Base-by-base conservation (phyloP, 2,797 vertebrate genomes). In the Sebastes hubbsi region DNA sequence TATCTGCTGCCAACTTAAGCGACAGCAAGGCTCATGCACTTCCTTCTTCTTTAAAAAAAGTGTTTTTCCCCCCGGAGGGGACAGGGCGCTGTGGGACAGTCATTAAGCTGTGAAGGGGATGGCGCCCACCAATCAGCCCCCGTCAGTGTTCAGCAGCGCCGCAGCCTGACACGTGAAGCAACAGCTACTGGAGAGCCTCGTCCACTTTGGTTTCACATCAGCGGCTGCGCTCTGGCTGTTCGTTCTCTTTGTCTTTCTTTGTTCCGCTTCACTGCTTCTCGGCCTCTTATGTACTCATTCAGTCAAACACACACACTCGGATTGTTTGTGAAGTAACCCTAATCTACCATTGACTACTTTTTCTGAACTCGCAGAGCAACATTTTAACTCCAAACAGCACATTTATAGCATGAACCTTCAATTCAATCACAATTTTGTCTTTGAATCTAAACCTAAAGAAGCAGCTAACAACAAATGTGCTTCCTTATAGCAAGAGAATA, bases 1-100 rank as follows among this genome's bases (percentile, higher is more conserved):
- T 88, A 89, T 92, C 88, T 91, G 82, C 90, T 90, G 84, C 68
- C 78, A 85, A 87, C 64, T 93, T 91, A 89, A 87, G 72, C 81
- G 88, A 90, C 88, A 92, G 87, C 78, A 87, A 85, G 89, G 81
- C 86, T 87, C 65, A 34, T 89, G 77, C 83, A 92, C 88, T 93
- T 91, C 84, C 83, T 88, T 89, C 89, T 92, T 92, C 82, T 90
- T 84, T 74, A 72, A 61, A 77, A 61, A 77, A 89, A 92, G 84
- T 89, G 88, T 90, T 72, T 86, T 67, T 61, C 5, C 24, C 91
- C 91, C 72, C 29, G 5, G 52, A 42, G 58, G 93, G 89, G 92
- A 90, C 85, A 85, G 86, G 74, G 70, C 20, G 71, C 75, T 82
- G 64, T 78, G 84, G 77, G 86, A 80, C 75, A 29, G 34, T 86